Base-by-base conservation (phyloP, 2,113 vertebrate genomes). In the Rhynchomys soricoides region DNA sequence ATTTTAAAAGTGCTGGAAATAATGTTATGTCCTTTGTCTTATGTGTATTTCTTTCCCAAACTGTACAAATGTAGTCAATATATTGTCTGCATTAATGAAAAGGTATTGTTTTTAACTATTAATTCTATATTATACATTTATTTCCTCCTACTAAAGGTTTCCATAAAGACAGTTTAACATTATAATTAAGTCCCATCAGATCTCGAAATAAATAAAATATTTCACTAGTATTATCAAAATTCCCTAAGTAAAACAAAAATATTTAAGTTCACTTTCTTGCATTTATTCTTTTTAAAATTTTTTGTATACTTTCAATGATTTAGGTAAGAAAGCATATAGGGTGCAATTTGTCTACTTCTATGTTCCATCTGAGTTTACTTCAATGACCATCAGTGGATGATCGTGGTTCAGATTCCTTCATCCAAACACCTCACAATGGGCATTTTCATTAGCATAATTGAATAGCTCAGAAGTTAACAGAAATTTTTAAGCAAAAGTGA, bases 401-500 rank as follows among this genome's bases (percentile, higher is more conserved):
- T 45, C 59, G 21, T 90, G 57, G 13, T 95, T 57, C 97, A 95
- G 74, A 34, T 95, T 75, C 50, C 62, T 59, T 91, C 95, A 89
- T 87, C 71, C 9, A 1, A 97, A 24, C 9, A 86, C 40, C 62
- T 87, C 19, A 24, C 34, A 95, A 86, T 77, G 70, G 64, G 11
- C 64, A 87, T 93, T 96, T 93, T 81, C 9, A 94, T 91, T 94
- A 96, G 45, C 81, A 91, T 86, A 96, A 92, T 85, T 95, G 43
- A 95, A 86, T 68, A 96, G 10, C 45, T 87, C 19, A 96, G 66
- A 94, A 94, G 45, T 96, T 95, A 95, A 86, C 57, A 90, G 83
- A 91, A 88, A 68, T 81, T 29, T 16, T 59, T 93, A 97, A 96
- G 92, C 57, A 95, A 95, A 94, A 95, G 82, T 94, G 45, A 96